phyloP scores from a whole-genome alignment of 2,888 invertebrate species.

The Morpho helenor region DNA sequence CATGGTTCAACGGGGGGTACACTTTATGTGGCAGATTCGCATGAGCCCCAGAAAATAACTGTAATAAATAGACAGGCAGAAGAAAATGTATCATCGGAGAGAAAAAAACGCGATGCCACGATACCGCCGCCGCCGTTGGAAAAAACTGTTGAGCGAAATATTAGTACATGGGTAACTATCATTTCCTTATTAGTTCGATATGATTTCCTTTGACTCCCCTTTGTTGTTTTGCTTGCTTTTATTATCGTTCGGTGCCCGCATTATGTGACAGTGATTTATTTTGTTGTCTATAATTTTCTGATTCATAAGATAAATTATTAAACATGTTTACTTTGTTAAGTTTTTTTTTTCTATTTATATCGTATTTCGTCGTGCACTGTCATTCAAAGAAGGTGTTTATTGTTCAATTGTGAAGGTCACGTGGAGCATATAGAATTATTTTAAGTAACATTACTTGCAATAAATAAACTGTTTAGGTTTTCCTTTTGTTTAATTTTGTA shows the following conservation, averaged over 20 bases:
- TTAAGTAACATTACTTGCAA: constrained; percentile 24
- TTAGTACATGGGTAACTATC: constrained; percentile 69
- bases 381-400: constrained; percentile 11
- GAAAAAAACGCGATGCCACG: constrained; percentile 62
- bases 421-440: constrained; percentile 18
- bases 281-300: constrained; percentile 24
- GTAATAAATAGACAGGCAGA: constrained; percentile 51
- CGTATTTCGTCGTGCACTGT: constrained; percentile 18
- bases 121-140: constrained; percentile 44
- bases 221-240: constrained; percentile 39
- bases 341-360: constrained; percentile 30
- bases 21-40: constrained; percentile 57
- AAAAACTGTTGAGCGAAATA: constrained; percentile 43
- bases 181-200: constrained; percentile 31
- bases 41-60: constrained; percentile 42
- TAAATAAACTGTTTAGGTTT: neutral
- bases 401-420: constrained; percentile 22
- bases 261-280: constrained; percentile 35
- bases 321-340: constrained; percentile 33
- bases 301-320: constrained; percentile 11
- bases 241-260: constrained; percentile 29
- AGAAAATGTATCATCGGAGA: constrained; percentile 39
- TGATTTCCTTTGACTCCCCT: constrained; percentile 33
- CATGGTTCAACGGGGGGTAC: constrained; percentile 50
- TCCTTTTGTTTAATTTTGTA: too few species aligned